phyloP scores from a whole-genome alignment of 2,888 invertebrate species.

The Anoplius nigerrimus region DNA sequence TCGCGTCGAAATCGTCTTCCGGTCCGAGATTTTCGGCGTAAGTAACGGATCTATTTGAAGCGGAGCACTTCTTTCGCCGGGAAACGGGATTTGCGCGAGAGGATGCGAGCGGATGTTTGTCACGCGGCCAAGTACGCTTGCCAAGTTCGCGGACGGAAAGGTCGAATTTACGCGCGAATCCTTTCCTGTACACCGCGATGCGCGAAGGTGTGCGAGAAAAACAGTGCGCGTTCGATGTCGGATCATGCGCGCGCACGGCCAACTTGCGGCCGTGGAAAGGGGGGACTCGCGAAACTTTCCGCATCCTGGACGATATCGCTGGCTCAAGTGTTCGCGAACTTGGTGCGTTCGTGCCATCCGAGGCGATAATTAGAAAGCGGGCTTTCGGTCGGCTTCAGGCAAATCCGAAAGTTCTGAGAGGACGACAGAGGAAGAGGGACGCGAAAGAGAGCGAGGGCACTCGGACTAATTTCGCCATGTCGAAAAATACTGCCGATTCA shows the following conservation, averaged over 20 bases:
- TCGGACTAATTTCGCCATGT: no score
- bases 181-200: not conserved
- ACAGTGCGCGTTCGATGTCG: no score
- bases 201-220: not conserved
- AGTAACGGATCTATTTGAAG: constrained; percentile 24
- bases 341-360: not conserved
- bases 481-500: no score
- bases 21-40: no score
- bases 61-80: not conserved
- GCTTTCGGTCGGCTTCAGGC: not conserved
- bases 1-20: no score
- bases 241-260: no score
- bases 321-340: not conserved
- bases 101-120: constrained; percentile 25
- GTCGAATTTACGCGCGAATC: not conserved
- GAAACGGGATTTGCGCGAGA: not conserved
- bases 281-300: not conserved
- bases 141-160: constrained; percentile 25
- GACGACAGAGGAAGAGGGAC: no score
- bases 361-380: not conserved
- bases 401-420: not conserved
- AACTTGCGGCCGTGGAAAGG: not conserved
- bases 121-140: constrained; percentile 32
- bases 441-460: no score
- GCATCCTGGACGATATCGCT: not conserved